Evolutionary conservation across 2,797 vertebrate species (phyloP), one percentile per base, ranked within the genome.

Genomic region (Malurus splendens): DNA sequence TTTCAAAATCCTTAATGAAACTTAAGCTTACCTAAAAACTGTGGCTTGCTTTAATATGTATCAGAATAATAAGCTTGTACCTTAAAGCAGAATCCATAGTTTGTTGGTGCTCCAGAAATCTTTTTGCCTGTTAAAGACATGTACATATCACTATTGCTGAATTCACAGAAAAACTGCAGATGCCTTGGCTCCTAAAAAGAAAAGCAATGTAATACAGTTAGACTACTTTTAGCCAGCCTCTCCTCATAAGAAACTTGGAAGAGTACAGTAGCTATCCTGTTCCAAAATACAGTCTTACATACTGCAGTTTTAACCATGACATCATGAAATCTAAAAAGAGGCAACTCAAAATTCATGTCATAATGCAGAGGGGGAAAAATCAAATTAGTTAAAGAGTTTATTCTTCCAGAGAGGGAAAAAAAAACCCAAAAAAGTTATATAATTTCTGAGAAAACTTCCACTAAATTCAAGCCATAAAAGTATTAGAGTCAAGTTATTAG

Each of bases 11-110:
- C 79, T 72, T 91, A 87, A 93, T 89, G 82, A 93, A 97, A 94
- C 61, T 93, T 92, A 91, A 94, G 95, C 95, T 96, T 97, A 96
- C 95, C 95, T 96, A 97, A 95, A 95, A 94, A 79, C 67, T 96
- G 96, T 96, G 95, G 92, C 90, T 94, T 94, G 94, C 86, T 94
- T 96, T 96, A 96, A 70, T 86, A 92, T 42, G 78, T 94, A 94
- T 94, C 91, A 96, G 91, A 97, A 95, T 96, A 96, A 93, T 95
- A 96, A 97, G 94, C 93, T 86, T 96, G 96, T 97, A 99, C 99
- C 99, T 99, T 99, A 95, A 99, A 98, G 95, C 98, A 99, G 97
- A 99, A 99, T 96, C 98, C 98, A 90, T 97, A 99, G 96, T 98
- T 98, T 89, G 98, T 97, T 15, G 99, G 98, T 22, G 98, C 98